These are phyloP conservation scores for Drosophila neocordata DNA, from an alignment of 1,140 invertebrate species.

Conservation along the genomic window DNA sequence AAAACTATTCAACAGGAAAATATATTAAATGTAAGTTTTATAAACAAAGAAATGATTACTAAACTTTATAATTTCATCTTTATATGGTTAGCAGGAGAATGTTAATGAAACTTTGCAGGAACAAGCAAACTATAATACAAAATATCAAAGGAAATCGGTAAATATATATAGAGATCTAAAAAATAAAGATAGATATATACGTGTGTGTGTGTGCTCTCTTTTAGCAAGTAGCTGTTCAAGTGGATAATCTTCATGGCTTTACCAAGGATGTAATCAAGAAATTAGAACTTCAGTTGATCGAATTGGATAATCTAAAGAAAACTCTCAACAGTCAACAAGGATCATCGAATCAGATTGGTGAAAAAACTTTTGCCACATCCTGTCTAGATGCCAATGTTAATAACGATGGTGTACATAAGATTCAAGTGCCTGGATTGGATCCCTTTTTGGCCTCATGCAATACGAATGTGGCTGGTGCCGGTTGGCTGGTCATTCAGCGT, in stretches of 20 bases:
- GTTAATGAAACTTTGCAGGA: neutral
- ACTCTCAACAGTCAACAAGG: neutral
- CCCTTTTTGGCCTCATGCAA: slow-evolving; percentile 55
- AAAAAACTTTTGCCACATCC: slow-evolving; percentile 4
- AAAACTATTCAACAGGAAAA: neutral
- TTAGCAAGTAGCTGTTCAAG: neutral
- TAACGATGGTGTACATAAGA: slow-evolving; percentile 25
- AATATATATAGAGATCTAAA: too few relatives aligned
- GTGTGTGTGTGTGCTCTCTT: too few relatives aligned
- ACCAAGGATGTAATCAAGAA: neutral
- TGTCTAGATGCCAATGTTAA: slow-evolving; percentile 12
- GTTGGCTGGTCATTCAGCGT: slow-evolving; percentile 87
- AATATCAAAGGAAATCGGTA: slow-evolving; percentile 1
- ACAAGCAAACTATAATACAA: neutral
- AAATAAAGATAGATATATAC: too few relatives aligned
- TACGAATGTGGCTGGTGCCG: slow-evolving; percentile 63
- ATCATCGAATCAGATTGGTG: neutral
- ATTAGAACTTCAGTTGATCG: neutral
- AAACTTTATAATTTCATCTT: too few relatives aligned
- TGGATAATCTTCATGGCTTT: neutral
- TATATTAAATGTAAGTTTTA: neutral
- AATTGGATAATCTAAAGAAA: slow-evolving; percentile 2
- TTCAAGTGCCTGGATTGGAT: slow-evolving; percentile 44
- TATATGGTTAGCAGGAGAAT: neutral
- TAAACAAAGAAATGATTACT: too few relatives aligned